phyloP scores from a whole-genome alignment of 2,888 invertebrate genomes.

The Parnassius mnemosyne region DNA sequence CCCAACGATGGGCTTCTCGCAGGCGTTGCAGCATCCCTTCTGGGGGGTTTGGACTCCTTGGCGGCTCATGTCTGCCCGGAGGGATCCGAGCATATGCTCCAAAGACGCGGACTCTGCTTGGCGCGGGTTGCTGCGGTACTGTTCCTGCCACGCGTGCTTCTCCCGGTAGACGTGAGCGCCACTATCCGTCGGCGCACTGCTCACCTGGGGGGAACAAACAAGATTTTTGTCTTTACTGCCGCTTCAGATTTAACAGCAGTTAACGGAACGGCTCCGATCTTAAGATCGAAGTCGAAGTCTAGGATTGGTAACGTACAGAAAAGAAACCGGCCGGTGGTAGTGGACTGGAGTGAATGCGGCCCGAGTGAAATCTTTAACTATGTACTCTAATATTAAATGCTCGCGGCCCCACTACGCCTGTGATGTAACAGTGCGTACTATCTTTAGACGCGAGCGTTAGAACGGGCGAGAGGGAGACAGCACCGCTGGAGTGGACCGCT shows the following conservation, averaged over 20 bases:
- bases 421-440: constrained; percentile 76
- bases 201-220: constrained; percentile 52
- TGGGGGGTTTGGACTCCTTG: constrained; percentile 99
- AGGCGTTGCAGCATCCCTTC: constrained; percentile 99
- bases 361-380: constrained; percentile 76
- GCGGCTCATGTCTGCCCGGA: constrained; percentile 98
- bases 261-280: constrained; percentile 20
- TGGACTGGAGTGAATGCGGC: constrained; percentile 70
- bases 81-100: constrained; percentile 94
- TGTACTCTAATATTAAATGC: constrained; percentile 80
- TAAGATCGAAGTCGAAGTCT: constrained; percentile 29
- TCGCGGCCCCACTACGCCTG: constrained; percentile 70
- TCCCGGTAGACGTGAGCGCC: constrained; percentile 83
- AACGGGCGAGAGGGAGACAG: constrained; percentile 57
- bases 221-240: constrained; percentile 24
- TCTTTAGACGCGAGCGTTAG: constrained; percentile 61
- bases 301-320: constrained; percentile 52
- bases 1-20: constrained; percentile 99
- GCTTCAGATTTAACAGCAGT: constrained; percentile 12
- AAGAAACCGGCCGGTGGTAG: constrained; percentile 60
- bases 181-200: constrained; percentile 61
- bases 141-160: constrained; percentile 78
- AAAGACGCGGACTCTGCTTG: constrained; percentile 80
- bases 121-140: constrained; percentile 76
- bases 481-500: constrained; percentile 60